Conservation (phyloP, 1,140 invertebrate genomes). For the Periplaneta americana region DNA sequence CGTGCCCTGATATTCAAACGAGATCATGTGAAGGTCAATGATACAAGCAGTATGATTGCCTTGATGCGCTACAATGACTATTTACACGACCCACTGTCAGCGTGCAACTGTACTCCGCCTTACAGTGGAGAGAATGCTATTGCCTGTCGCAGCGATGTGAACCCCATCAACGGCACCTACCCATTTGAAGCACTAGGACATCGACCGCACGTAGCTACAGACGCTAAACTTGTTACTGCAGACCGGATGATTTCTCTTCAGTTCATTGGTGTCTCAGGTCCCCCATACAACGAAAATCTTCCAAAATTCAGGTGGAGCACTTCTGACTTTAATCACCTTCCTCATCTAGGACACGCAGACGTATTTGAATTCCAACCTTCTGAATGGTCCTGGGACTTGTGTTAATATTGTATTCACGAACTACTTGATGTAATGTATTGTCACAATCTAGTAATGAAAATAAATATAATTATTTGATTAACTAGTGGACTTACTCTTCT, state of each 20-base stretch:
- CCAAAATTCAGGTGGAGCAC: slow-evolving; percentile 61
- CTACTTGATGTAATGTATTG: no score
- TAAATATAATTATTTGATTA: no score
- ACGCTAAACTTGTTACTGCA: slow-evolving; percentile 52
- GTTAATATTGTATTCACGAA: no score
- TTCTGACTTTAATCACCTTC: slow-evolving; percentile 40
- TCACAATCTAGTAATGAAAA: no score
- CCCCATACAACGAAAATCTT: slow-evolving; percentile 47
- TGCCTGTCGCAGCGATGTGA: slow-evolving; percentile 56
- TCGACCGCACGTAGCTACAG: slow-evolving; percentile 56
- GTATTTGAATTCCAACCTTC: slow-evolving; percentile 55
- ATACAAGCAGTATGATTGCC: slow-evolving; percentile 49
- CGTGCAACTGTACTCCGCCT: slow-evolving; percentile 64
- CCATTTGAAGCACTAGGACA: slow-evolving; percentile 59
- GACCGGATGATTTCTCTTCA: slow-evolving; percentile 34
- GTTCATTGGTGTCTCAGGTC: slow-evolving; percentile 53
- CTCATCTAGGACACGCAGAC: slow-evolving; percentile 57
- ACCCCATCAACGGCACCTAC: slow-evolving; percentile 54
- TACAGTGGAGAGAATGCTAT: slow-evolving; percentile 69
- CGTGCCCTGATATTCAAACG: slow-evolving; percentile 57
- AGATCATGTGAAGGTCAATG: slow-evolving; percentile 48
- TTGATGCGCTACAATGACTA: slow-evolving; percentile 73
- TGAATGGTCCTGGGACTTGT: no score
- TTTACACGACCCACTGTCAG: slow-evolving; percentile 58
- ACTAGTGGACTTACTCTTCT: no score